Evolutionary conservation across 2,113 vertebrate species (phyloP).

Genomic region (Neomonachus schauinslandi): DNA sequence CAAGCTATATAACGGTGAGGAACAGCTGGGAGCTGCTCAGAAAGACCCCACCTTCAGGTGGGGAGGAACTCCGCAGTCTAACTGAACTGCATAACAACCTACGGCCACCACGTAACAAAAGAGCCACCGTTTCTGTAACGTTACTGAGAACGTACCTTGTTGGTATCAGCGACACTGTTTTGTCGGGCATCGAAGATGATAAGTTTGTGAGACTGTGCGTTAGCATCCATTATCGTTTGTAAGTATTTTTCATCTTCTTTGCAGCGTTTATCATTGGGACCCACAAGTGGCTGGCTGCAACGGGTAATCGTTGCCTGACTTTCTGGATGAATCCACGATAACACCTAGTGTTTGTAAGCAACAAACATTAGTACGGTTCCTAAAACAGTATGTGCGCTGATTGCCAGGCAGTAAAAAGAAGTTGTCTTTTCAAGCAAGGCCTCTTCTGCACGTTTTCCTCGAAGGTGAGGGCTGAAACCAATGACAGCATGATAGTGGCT

Average conservation of each 20-base stretch:
- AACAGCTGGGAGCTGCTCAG: not conserved
- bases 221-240: conserved; percentile 98
- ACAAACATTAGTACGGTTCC: conserved; percentile 18
- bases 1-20: not conserved
- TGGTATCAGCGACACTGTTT: conserved; percentile 92
- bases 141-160: conserved; percentile 89
- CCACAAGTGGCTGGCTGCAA: conserved; percentile 95
- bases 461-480: not conserved
- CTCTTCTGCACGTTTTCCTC: not conserved
- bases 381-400: not conserved
- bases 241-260: conserved; percentile 98
- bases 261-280: conserved; percentile 94
- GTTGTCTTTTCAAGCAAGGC: not conserved
- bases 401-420: not conserved
- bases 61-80: not conserved
- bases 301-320: conserved; percentile 96
- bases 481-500: not conserved
- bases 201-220: conserved; percentile 98
- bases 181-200: conserved; percentile 97
- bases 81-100: not conserved
- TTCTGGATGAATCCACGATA: conserved; percentile 99
- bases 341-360: conserved; percentile 86
- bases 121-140: not conserved
- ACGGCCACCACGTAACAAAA: not conserved
- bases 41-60: not conserved